Evolutionary conservation across 92 coral and sea anemone genomes (phyloP).

Genomic region (Porites divaricata): DNA sequence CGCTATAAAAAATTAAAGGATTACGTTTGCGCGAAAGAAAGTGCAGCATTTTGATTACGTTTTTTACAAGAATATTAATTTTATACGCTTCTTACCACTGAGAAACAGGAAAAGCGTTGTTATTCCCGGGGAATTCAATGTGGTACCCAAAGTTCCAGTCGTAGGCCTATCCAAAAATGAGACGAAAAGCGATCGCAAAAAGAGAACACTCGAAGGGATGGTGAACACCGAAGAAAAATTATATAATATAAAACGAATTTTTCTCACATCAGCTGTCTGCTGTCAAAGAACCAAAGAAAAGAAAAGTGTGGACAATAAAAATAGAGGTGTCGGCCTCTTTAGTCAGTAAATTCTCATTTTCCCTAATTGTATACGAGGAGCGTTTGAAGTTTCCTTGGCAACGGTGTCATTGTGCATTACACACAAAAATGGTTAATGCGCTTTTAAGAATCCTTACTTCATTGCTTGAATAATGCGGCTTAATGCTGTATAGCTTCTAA

Average conservation of each 20-base stretch:
- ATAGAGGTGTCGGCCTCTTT: constrained; percentile 26
- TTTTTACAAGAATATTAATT: no score
- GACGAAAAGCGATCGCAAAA: not conserved
- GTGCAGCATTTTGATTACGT: no score
- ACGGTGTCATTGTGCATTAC: constrained; percentile 21
- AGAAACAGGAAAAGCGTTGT: not conserved
- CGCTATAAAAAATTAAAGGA: no score
- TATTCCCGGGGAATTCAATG: not conserved
- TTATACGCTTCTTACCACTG: constrained; percentile 3
- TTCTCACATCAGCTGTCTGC: constrained; percentile 23
- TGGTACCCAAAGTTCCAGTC: no score
- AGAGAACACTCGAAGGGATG: not conserved
- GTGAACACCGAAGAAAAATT: not conserved
- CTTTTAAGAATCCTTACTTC: not conserved
- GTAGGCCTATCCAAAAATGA: not conserved
- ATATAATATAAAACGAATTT: not conserved
- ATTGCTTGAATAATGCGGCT: not conserved
- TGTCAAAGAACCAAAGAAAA: constrained; percentile 19
- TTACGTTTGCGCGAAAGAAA: no score
- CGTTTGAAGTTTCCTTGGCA: constrained; percentile 22
- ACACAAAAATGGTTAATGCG: constrained; percentile 1
- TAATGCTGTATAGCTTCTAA: not conserved
- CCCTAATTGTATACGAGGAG: constrained; percentile 23
- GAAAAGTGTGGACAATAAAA: not conserved
- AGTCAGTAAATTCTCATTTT: not conserved